A percentile compares a stretch with the other conserved stretches of the same genome.
Conservation (phyloP, 2,888 invertebrate genomes). For the Pristionchus arcanus region DNA sequence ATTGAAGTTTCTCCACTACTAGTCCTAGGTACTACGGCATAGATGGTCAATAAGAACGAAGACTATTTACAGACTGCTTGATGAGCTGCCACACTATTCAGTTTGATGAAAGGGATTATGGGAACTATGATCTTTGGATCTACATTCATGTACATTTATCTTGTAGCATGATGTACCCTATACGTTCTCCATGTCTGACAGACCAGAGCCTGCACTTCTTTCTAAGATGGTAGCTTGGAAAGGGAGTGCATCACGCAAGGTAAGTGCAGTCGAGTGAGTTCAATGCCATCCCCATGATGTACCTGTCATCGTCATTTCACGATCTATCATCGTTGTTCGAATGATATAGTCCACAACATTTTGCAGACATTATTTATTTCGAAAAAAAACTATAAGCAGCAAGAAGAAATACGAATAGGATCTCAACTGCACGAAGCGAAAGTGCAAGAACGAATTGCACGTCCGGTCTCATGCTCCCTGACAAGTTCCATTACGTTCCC, state of each 20-base stretch:
- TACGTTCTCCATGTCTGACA: too few species aligned
- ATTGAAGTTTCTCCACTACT: neutral
- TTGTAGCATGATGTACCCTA: too few species aligned
- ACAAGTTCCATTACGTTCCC: neutral
- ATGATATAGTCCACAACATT: too few species aligned
- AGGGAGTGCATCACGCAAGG: neutral
- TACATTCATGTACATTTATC: neutral
- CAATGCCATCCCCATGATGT: neutral
- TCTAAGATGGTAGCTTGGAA: neutral
- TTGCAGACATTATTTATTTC: too few species aligned
- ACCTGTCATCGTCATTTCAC: neutral
- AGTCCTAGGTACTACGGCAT: neutral
- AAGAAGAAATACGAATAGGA: too few species aligned
- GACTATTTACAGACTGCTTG: slow-evolving; percentile 5
- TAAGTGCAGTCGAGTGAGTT: neutral
- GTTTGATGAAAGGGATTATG: neutral
- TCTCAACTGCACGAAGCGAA: neutral
- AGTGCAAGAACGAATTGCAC: neutral
- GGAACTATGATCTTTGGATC: neutral
- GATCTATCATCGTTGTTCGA: neutral
- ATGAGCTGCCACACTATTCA: neutral
- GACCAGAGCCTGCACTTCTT: neutral
- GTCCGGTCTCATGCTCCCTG: neutral
- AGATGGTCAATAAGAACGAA: neutral
- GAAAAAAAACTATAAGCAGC: too few species aligned